A percentile compares a stretch with the other conserved stretches of the same genome.
phyloP scores from a whole-genome alignment of 1,140 invertebrate species.

The Neuroterus valhalla region DNA sequence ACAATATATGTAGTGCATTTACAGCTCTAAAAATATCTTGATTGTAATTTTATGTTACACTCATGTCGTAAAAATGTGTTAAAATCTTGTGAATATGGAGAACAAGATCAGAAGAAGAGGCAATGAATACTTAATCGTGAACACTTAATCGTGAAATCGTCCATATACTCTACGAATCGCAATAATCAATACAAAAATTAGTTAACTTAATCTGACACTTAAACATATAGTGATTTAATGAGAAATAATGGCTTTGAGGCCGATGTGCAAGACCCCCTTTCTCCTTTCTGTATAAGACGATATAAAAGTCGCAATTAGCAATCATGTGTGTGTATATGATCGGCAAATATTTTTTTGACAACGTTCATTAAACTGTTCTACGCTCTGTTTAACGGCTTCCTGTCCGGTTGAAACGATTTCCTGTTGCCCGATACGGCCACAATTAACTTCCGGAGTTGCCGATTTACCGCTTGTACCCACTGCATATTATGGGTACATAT shows the following conservation, averaged over 20 bases:
- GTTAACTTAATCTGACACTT: too few relatives aligned
- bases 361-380: slow-evolving; percentile 37
- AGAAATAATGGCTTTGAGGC: background rate
- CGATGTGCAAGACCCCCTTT: background rate
- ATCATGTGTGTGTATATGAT: background rate
- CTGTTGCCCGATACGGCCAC: slow-evolving; percentile 40
- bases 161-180: too few relatives aligned
- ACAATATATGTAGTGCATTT: too few relatives aligned
- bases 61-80: too few relatives aligned
- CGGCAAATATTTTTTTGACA: slow-evolving; percentile 35
- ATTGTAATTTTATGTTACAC: too few relatives aligned
- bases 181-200: too few relatives aligned
- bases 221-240: too few relatives aligned
- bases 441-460: slow-evolving; percentile 44
- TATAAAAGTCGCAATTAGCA: background rate
- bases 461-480: slow-evolving; percentile 17
- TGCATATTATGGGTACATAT: background rate
- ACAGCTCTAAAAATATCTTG: too few relatives aligned
- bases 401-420: slow-evolving; percentile 47
- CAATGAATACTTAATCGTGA: too few relatives aligned
- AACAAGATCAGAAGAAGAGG: too few relatives aligned
- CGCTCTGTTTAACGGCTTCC: slow-evolving; percentile 52
- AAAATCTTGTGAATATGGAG: too few relatives aligned
- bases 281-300: background rate
- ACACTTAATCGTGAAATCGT: too few relatives aligned